Evolutionary conservation across 2,113 vertebrate genomes (phyloP).

Genomic region (Esox niger): DNA sequence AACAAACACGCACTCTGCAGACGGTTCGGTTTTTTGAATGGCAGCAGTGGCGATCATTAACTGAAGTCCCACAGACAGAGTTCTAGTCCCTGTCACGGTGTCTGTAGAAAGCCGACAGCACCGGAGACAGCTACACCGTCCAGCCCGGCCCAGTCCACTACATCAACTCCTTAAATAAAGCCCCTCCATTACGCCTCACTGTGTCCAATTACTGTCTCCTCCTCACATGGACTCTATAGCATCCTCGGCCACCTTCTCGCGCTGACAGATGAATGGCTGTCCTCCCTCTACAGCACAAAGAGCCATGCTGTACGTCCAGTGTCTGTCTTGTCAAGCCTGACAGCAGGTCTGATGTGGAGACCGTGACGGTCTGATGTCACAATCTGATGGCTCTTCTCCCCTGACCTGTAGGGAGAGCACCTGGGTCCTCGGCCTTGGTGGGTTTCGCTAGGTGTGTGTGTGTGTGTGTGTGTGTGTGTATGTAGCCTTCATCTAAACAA

Average conservation of each 20-base stretch:
- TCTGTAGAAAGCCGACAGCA: not conserved
- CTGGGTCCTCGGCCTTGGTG: not conserved
- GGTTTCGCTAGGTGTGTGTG: not conserved
- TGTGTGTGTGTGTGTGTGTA: too few relatives aligned
- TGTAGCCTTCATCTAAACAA: too few relatives aligned
- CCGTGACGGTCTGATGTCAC: not conserved
- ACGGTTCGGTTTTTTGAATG: not conserved
- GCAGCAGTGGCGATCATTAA: not conserved
- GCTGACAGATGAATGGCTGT: not conserved
- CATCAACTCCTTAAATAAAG: not conserved
- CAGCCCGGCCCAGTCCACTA: not conserved
- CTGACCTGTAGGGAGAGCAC: not conserved
- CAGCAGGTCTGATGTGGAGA: not conserved
- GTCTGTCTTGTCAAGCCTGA: not conserved
- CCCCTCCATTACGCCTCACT: conserved; percentile 6
- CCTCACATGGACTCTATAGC: not conserved
- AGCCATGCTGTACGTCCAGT: not conserved
- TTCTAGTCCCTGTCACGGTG: not conserved
- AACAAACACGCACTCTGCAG: not conserved
- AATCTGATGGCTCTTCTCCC: not conserved
- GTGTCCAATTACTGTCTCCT: conserved; percentile 18
- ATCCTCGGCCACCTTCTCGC: not conserved
- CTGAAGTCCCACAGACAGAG: not conserved
- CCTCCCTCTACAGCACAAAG: not conserved
- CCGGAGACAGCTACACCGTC: not conserved